Evolutionary conservation across 2,888 invertebrate species (phyloP).

Genomic region (Epinotia bilunana): DNA sequence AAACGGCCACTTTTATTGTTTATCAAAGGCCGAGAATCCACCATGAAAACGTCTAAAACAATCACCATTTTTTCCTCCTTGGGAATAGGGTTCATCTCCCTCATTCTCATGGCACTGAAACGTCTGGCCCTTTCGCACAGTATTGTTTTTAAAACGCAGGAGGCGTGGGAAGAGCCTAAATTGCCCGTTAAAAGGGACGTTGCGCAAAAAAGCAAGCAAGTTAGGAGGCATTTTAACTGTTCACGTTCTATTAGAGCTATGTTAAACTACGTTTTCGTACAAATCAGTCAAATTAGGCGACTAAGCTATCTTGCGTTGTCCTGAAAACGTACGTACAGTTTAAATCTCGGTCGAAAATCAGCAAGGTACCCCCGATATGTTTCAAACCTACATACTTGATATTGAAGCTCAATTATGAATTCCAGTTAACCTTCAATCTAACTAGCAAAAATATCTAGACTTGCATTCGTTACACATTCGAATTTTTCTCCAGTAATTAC

Average conservation of each 20-base stretch:
- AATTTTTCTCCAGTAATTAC: too few species aligned
- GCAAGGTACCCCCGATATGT: too few species aligned
- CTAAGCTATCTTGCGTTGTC: too few species aligned
- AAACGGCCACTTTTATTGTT: slow-evolving; percentile 41
- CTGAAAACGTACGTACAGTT: too few species aligned
- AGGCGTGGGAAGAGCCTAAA: slow-evolving; percentile 58
- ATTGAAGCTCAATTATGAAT: too few species aligned
- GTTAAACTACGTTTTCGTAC: too few species aligned
- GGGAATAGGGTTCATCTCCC: slow-evolving; percentile 56
- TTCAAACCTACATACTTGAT: too few species aligned
- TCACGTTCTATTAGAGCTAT: not conserved
- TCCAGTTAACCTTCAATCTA: too few species aligned
- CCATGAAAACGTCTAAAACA: slow-evolving; percentile 58
- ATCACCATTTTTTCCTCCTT: slow-evolving; percentile 59
- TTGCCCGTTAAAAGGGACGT: slow-evolving; percentile 53
- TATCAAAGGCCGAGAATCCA: slow-evolving; percentile 52
- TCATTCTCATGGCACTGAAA: slow-evolving; percentile 52
- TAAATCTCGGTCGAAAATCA: too few species aligned
- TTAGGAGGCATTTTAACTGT: slow-evolving; percentile 13
- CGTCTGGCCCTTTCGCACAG: slow-evolving; percentile 48
- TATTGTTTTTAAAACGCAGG: slow-evolving; percentile 57
- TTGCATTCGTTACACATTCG: too few species aligned
- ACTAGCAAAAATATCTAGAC: too few species aligned
- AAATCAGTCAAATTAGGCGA: too few species aligned
- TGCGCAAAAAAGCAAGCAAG: slow-evolving; percentile 46